Evolutionary conservation across 2,797 vertebrate genomes (phyloP).

Genomic region (Triplophysa bombifrons): DNA sequence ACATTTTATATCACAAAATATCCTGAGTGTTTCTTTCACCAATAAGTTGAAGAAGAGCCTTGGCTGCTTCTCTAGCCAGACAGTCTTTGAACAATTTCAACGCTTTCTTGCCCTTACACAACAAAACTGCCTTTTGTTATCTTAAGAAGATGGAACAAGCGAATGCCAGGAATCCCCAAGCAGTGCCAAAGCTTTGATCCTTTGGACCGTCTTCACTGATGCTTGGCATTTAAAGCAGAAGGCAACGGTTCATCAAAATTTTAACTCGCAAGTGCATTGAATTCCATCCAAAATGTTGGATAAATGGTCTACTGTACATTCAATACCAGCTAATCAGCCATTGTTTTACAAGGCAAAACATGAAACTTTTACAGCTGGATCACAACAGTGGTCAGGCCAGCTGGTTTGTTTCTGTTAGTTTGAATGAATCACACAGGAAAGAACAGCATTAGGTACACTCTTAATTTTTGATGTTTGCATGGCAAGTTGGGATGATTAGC

Average conservation of each 20-base stretch:
- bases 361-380: not conserved
- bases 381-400: not conserved
- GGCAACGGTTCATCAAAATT: conserved; percentile 25
- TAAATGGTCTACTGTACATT: not conserved
- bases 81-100: conserved; percentile 33
- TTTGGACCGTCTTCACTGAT: conserved; percentile 28
- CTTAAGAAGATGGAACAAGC: conserved; percentile 59
- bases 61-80: conserved; percentile 32
- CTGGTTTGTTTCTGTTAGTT: conserved; percentile 30
- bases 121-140: conserved; percentile 64
- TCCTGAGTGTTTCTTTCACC: conserved; percentile 13
- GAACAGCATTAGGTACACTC: conserved; percentile 60
- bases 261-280: conserved; percentile 5
- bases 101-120: conserved; percentile 50
- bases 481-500: conserved; percentile 57
- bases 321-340: not conserved
- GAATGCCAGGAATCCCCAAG: conserved; percentile 63
- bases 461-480: conserved; percentile 63
- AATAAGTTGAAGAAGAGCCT: conserved; percentile 31
- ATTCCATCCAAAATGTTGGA: conserved; percentile 6
- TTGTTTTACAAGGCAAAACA: not conserved
- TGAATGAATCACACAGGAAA: conserved; percentile 45
- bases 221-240: conserved; percentile 48
- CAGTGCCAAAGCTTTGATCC: conserved; percentile 64
- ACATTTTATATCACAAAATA: not conserved